Conservation (phyloP, 1,140 invertebrate genomes). For the Hylaeus anthracinus region DNA sequence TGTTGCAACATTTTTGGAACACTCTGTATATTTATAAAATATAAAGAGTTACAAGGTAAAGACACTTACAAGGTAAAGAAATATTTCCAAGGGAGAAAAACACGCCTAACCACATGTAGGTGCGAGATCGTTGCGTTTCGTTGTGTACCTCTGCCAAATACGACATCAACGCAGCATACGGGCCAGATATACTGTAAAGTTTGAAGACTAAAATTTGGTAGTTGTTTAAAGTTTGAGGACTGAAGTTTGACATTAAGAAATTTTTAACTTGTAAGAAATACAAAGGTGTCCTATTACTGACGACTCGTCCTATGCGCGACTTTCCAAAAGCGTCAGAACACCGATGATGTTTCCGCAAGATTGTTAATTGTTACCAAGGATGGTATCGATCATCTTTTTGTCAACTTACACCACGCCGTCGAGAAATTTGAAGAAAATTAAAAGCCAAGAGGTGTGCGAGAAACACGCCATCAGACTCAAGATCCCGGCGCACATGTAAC, state of each 20-base stretch:
- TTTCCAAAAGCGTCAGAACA: too few relatives aligned
- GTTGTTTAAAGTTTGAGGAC: too few relatives aligned
- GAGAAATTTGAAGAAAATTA: slow-evolving; percentile 82
- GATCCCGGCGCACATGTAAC: slow-evolving; percentile 81
- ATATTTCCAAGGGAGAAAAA: slow-evolving; percentile 79
- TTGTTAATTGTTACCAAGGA: too few relatives aligned
- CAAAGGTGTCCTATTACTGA: too few relatives aligned
- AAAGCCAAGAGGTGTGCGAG: slow-evolving; percentile 81
- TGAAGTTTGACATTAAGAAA: too few relatives aligned
- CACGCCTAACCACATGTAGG: slow-evolving; percentile 85
- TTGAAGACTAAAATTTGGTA: not conserved
- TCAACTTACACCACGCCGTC: slow-evolving; percentile 83
- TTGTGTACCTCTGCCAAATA: slow-evolving; percentile 88
- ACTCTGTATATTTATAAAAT: too few relatives aligned
- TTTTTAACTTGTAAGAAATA: not conserved
- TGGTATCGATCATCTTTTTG: not conserved
- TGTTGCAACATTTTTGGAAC: too few relatives aligned
- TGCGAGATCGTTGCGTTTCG: slow-evolving; percentile 83
- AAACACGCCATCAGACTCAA: slow-evolving; percentile 80
- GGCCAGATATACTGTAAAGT: slow-evolving; percentile 85
- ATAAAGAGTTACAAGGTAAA: too few relatives aligned
- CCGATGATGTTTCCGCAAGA: too few relatives aligned
- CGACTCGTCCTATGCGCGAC: too few relatives aligned
- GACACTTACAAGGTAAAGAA: slow-evolving; percentile 73
- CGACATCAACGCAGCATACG: slow-evolving; percentile 87